These are phyloP conservation scores for Pseudolaguvia tuberculata DNA, from an alignment of 2,113 vertebrate genomes.

Conservation along the genomic window DNA sequence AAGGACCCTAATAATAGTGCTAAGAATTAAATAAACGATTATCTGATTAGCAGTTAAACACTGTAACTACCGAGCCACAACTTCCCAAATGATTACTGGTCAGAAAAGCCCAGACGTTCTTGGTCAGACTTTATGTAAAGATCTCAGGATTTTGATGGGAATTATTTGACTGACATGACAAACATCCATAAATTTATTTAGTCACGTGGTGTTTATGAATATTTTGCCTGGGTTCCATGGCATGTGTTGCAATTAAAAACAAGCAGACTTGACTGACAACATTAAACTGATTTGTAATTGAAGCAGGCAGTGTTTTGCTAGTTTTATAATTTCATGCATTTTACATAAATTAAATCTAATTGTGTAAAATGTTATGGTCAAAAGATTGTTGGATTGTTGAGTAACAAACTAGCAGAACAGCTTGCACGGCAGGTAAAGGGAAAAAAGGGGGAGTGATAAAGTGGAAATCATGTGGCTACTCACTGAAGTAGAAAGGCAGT, in stretches of 20 bases:
- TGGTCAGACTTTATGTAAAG: not conserved
- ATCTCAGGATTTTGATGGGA: not conserved
- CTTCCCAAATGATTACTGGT: too few species aligned
- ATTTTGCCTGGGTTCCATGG: not conserved
- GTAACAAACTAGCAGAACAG: not conserved
- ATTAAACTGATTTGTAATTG: not conserved
- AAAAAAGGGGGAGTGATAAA: not conserved
- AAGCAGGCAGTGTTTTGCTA: not conserved
- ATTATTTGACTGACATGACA: not conserved
- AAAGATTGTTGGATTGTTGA: not conserved
- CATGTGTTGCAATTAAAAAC: not conserved
- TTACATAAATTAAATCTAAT: not conserved
- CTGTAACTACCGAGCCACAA: too few species aligned
- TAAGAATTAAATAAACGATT: too few species aligned
- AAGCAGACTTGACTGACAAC: not conserved
- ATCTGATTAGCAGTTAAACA: too few species aligned
- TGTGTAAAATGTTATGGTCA: not conserved
- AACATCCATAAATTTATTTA: not conserved
- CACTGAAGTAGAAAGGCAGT: constrained; percentile 83
- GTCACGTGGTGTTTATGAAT: not conserved
- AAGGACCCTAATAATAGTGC: too few species aligned
- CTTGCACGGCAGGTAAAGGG: not conserved
- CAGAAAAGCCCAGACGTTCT: not conserved
- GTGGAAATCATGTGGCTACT: constrained; percentile 20
- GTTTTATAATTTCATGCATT: not conserved